These are phyloP conservation scores for Lasioglossum malachurum DNA, from an alignment of 2,888 invertebrate species.

Conservation along the genomic window DNA sequence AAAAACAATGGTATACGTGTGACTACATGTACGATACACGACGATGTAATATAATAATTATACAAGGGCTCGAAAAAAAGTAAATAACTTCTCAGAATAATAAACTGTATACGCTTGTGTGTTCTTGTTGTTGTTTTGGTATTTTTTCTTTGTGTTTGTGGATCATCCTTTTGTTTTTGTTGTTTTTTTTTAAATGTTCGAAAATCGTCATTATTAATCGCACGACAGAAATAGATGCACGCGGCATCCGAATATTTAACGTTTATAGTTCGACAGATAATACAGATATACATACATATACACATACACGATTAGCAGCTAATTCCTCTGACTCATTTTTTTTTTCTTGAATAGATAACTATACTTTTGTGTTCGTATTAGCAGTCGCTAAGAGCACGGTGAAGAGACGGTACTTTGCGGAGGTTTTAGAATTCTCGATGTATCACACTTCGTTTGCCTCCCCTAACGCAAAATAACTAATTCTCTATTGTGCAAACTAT, in stretches of 20 bases:
- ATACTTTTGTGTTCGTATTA: slow-evolving; percentile 66
- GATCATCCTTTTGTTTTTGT: slow-evolving; percentile 40
- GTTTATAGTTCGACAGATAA: slow-evolving; percentile 76
- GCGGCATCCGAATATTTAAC: slow-evolving; percentile 70
- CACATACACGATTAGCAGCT: slow-evolving; percentile 76
- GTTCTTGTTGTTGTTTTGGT: slow-evolving; percentile 58
- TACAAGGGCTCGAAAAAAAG: slow-evolving; percentile 73
- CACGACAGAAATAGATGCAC: slow-evolving; percentile 76
- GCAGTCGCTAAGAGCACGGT: slow-evolving; percentile 74
- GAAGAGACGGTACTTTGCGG: slow-evolving; percentile 58
- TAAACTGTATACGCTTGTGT: slow-evolving; percentile 70
- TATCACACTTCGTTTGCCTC: slow-evolving; percentile 5
- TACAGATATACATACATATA: slow-evolving; percentile 78
- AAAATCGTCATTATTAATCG: slow-evolving; percentile 72
- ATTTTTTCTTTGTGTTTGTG: slow-evolving; percentile 62
- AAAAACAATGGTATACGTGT: slow-evolving; percentile 72
- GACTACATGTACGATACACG: slow-evolving; percentile 73
- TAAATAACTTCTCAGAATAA: slow-evolving; percentile 74
- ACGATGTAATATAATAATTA: slow-evolving; percentile 73
- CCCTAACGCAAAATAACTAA: slow-evolving; percentile 16
- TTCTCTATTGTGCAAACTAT: slow-evolving; percentile 8
- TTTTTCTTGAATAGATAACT: slow-evolving; percentile 67
- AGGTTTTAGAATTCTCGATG: slow-evolving; percentile 33
- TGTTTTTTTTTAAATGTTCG: slow-evolving; percentile 64
- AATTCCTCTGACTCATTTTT: slow-evolving; percentile 72